Evolutionary conservation across 2,888 invertebrate species (phyloP).

Genomic region (Tetranychus piercei): DNA sequence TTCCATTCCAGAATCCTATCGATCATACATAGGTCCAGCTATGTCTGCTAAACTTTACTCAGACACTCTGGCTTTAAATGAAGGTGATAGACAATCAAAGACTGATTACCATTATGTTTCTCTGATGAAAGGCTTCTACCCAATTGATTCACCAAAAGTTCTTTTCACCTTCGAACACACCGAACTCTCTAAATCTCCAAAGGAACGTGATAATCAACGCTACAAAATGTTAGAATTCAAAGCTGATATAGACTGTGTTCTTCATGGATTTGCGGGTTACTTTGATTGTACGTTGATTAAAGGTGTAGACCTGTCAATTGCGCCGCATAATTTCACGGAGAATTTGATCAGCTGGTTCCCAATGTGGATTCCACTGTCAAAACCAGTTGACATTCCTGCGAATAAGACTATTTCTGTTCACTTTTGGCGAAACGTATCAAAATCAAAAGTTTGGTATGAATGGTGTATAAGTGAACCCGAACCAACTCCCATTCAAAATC

Average conservation of each 20-base stretch:
- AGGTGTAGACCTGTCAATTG: conserved; percentile 65
- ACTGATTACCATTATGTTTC: conserved; percentile 81
- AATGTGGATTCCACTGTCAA: conserved; percentile 65
- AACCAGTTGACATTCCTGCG: conserved; percentile 50
- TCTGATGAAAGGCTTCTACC: conserved; percentile 63
- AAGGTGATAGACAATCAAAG: conserved; percentile 34
- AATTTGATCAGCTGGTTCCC: conserved; percentile 99
- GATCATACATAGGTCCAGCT: conserved; percentile 77
- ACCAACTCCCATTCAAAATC: conserved; percentile 46
- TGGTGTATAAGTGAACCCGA: conserved; percentile 56
- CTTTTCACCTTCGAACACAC: conserved; percentile 67
- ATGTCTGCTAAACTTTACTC: conserved; percentile 70
- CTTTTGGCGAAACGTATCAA: conserved; percentile 65
- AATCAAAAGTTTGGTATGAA: conserved; percentile 84
- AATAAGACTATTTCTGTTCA: conserved; percentile 49
- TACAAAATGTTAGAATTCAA: conserved; percentile 49
- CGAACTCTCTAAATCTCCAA: conserved; percentile 26
- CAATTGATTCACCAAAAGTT: conserved; percentile 50
- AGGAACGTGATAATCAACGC: conserved; percentile 48
- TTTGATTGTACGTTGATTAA: conserved; percentile 75
- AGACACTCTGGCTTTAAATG: conserved; percentile 35
- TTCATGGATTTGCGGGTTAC: conserved; percentile 90
- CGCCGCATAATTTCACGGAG: conserved; percentile 65
- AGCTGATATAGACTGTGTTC: conserved; percentile 51
- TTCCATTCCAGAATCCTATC: conserved; percentile 72